A percentile compares a stretch with the other conserved stretches of the same genome.
These are phyloP conservation scores for Kryptopterus vitreolus DNA, from an alignment of 2,797 vertebrate species.

Conservation along the genomic window DNA sequence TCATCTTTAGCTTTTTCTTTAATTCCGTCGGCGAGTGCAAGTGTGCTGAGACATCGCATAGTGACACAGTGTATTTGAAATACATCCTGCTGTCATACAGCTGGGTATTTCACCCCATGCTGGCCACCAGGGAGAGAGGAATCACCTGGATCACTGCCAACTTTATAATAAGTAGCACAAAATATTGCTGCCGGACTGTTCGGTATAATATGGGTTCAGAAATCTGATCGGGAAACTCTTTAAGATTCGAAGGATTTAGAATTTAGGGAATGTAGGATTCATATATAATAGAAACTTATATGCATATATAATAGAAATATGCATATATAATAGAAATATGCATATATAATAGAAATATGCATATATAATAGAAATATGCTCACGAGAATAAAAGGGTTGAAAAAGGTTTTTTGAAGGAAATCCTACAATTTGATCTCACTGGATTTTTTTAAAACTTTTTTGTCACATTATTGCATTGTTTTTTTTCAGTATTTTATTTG, in stretches of 20 bases:
- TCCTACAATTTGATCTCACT: background rate
- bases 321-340: too few species aligned
- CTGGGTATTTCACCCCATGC: background rate
- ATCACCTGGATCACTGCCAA: background rate
- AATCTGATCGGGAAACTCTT: background rate
- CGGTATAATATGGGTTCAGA: background rate
- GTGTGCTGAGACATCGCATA: background rate
- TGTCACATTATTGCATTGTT: background rate
- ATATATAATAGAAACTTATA: too few species aligned
- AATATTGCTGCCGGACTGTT: background rate
- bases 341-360: too few species aligned
- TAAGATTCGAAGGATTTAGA: too few species aligned
- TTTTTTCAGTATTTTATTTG: background rate
- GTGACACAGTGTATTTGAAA: conserved; percentile 5
- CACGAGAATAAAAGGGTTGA: background rate
- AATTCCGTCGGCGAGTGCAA: background rate
- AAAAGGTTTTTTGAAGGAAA: too few species aligned
- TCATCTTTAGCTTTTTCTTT: background rate
- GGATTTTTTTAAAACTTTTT: background rate
- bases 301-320: too few species aligned
- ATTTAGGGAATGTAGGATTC: background rate
- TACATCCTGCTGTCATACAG: background rate
- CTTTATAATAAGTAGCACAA: background rate
- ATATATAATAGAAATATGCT: too few species aligned
- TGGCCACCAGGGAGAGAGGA: background rate